phyloP scores from a whole-genome alignment of 2,888 invertebrate genomes.

The Orthonevra nobilis region DNA sequence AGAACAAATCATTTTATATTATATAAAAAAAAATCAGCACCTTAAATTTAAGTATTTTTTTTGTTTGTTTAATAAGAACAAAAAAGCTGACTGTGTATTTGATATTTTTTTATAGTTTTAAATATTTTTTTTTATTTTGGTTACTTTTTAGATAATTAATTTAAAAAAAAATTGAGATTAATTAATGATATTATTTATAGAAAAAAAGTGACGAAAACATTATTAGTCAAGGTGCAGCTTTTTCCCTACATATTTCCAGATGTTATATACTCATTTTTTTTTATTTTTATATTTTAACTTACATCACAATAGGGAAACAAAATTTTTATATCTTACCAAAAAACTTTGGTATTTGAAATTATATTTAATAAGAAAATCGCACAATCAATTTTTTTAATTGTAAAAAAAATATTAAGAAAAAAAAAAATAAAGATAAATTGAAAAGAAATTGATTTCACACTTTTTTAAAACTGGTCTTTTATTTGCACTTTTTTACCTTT shows the following conservation, averaged over 20 bases:
- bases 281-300: constrained; percentile 27
- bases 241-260: constrained; percentile 19
- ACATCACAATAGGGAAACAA: constrained; percentile 5
- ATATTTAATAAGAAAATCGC: constrained; percentile 49
- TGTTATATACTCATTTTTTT: constrained; percentile 22
- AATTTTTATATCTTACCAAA: constrained; percentile 28
- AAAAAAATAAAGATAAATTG: constrained; percentile 31
- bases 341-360: constrained; percentile 26
- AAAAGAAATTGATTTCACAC: constrained; percentile 49
- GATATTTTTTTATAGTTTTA: constrained; percentile 39
- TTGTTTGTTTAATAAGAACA: constrained; percentile 57
- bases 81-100: constrained; percentile 61
- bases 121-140: constrained; percentile 36
- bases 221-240: constrained; percentile 39
- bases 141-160: constrained; percentile 44
- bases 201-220: constrained; percentile 27
- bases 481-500: too few species aligned
- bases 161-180: constrained; percentile 51
- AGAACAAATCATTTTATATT: constrained; percentile 40
- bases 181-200: constrained; percentile 43
- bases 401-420: constrained; percentile 28
- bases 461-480: background rate
- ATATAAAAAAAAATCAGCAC: constrained; percentile 33
- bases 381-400: constrained; percentile 62
- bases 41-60: constrained; percentile 53